These are phyloP conservation scores for Myotis brandtii DNA, from an alignment of 2,113 vertebrate genomes.

Conservation along the genomic window DNA sequence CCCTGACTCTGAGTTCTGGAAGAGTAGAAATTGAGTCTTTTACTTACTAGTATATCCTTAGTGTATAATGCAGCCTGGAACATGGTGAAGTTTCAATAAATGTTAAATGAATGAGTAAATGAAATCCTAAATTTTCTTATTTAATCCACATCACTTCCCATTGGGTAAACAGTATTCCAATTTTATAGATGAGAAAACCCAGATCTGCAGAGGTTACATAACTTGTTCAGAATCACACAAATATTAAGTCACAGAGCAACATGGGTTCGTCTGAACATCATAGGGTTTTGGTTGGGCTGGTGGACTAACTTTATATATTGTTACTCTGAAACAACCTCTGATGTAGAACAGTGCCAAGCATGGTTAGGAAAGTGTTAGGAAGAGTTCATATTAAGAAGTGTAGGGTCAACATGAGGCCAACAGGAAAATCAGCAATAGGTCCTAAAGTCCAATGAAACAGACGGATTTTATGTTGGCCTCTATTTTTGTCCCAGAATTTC, in stretches of 20 bases:
- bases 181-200: background rate
- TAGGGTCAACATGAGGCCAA: background rate
- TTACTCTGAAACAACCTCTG: background rate
- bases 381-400: background rate
- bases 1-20: background rate
- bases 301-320: background rate
- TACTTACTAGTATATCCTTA: background rate
- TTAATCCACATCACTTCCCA: background rate
- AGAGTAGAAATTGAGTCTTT: background rate
- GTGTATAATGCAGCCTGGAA: background rate
- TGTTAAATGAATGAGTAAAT: background rate
- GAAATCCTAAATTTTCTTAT: background rate
- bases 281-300: background rate
- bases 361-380: background rate
- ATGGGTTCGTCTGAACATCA: background rate
- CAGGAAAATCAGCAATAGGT: constrained; percentile 52
- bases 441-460: constrained; percentile 17
- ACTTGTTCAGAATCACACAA: background rate
- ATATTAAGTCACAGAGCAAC: background rate
- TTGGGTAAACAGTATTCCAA: background rate
- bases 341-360: background rate
- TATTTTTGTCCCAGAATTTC: constrained; percentile 44
- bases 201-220: background rate
- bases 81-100: background rate
- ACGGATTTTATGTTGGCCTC: background rate